These are phyloP conservation scores for Colistium nudipinnis DNA, from an alignment of 2,113 vertebrate genomes.

Conservation along the genomic window DNA sequence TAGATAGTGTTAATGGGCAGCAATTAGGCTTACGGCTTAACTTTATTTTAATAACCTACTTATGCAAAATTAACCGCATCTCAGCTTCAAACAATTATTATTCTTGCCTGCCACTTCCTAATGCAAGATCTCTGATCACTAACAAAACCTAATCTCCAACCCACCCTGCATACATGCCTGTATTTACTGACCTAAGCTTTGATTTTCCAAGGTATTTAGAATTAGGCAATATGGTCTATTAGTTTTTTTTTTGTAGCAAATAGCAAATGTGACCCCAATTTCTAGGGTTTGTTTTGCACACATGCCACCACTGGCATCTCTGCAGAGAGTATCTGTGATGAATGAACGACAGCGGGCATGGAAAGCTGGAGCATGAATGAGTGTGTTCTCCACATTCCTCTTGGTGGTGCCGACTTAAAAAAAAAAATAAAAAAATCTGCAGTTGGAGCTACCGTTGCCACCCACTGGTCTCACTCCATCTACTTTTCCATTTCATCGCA, in stretches of 20 bases:
- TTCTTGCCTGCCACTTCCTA: constrained; percentile 19
- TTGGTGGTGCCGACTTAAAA: constrained; percentile 26
- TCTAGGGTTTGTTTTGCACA: not conserved
- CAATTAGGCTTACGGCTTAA: constrained; percentile 61
- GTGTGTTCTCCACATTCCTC: constrained; percentile 42
- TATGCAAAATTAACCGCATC: constrained; percentile 55
- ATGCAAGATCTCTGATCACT: constrained; percentile 9
- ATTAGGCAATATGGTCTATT: not conserved
- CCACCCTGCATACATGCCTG: not conserved
- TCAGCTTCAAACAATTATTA: constrained; percentile 16
- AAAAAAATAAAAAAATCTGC: too few species aligned
- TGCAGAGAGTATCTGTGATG: not conserved
- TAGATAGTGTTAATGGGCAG: constrained; percentile 53
- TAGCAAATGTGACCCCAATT: too few species aligned
- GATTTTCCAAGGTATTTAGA: constrained; percentile 2
- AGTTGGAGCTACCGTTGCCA: constrained; percentile 44
- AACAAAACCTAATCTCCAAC: constrained; percentile 11
- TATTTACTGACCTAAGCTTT: constrained; percentile 7
- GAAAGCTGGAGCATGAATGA: constrained; percentile 18
- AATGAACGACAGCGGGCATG: constrained; percentile 16
- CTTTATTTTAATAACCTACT: constrained; percentile 69
- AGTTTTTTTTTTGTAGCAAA: too few species aligned
- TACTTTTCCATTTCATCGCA: constrained; percentile 68
- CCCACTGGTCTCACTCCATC: constrained; percentile 68
- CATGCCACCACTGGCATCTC: not conserved